Evolutionary conservation across 2,888 invertebrate genomes (phyloP).

Genomic region (Drosophila austrosaltans): DNA sequence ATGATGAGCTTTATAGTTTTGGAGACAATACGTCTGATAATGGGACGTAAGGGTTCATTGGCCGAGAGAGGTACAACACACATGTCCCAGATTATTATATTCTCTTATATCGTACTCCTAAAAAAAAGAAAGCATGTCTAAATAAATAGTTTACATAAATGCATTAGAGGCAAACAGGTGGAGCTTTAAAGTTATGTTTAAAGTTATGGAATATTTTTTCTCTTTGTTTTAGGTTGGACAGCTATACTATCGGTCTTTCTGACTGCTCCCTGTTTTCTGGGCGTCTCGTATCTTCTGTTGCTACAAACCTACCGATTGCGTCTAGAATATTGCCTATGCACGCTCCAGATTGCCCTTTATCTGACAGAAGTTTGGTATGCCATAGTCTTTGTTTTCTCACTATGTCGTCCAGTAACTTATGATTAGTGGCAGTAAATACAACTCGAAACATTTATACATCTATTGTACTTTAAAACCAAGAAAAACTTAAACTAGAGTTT

Average conservation of each 20-base stretch:
- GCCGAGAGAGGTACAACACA: constrained; percentile 78
- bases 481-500: constrained; percentile 37
- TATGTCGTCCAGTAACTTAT: constrained; percentile 86
- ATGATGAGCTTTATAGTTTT: constrained; percentile 90
- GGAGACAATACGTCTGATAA: constrained; percentile 92
- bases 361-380: constrained; percentile 85
- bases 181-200: no score
- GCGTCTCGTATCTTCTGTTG: constrained; percentile 92
- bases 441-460: constrained; percentile 52
- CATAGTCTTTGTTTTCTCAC: constrained; percentile 87
- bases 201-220: not conserved
- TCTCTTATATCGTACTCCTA: constrained; percentile 25
- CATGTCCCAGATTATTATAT: constrained; percentile 7
- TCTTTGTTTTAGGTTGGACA: constrained; percentile 87
- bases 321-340: constrained; percentile 94
- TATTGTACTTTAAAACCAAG: constrained; percentile 24
- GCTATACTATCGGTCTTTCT: constrained; percentile 92
- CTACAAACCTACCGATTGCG: constrained; percentile 95
- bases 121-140: constrained; percentile 27
- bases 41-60: constrained; percentile 90
- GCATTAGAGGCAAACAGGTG: not conserved
- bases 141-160: not conserved
- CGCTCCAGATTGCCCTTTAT: constrained; percentile 92
- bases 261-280: constrained; percentile 92
- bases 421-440: constrained; percentile 75